Conservation (phyloP, 64 coral and sea anemone species). For the Acropora tenuis region DNA sequence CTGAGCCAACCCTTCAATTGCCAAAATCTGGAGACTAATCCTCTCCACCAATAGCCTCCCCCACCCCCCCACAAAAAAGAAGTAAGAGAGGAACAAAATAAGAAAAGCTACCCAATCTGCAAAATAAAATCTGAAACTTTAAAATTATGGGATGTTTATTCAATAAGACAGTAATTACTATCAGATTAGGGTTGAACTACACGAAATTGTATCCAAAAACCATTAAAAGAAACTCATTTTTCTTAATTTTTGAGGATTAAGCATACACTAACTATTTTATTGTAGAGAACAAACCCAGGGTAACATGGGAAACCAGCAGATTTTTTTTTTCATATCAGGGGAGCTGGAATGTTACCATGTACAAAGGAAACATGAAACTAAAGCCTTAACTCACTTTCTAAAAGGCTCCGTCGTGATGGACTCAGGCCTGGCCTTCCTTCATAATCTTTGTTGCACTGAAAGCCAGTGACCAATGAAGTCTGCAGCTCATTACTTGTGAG, state of each 20-base stretch:
- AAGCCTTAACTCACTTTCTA: slow-evolving; percentile 45
- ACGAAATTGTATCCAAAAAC: not conserved
- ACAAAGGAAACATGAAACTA: not conserved
- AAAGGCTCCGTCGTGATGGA: slow-evolving; percentile 3
- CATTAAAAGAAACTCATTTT: not conserved
- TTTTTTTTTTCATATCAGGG: not conserved
- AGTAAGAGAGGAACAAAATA: no score
- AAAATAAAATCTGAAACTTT: not conserved
- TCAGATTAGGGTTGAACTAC: not conserved
- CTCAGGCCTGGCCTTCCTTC: slow-evolving; percentile 17
- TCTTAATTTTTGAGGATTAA: not conserved
- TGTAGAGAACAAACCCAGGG: not conserved
- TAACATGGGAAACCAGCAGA: slow-evolving; percentile 1
- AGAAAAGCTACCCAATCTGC: no score
- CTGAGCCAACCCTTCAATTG: not conserved
- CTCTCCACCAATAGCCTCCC: not conserved
- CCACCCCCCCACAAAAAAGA: no score
- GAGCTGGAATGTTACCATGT: slow-evolving; percentile 1
- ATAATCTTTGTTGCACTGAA: slow-evolving; percentile 48
- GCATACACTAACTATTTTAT: not conserved
- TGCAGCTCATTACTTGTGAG: not conserved
- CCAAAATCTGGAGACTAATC: not conserved
- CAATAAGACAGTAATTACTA: not conserved
- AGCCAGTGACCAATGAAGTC: slow-evolving; percentile 34
- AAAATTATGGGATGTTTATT: slow-evolving; percentile 5